Percentiles rank a stretch among this genome's conserved stretches.
These are phyloP conservation scores for Pterocles gutturalis DNA, from an alignment of 2,113 vertebrate species.

Conservation along the genomic window DNA sequence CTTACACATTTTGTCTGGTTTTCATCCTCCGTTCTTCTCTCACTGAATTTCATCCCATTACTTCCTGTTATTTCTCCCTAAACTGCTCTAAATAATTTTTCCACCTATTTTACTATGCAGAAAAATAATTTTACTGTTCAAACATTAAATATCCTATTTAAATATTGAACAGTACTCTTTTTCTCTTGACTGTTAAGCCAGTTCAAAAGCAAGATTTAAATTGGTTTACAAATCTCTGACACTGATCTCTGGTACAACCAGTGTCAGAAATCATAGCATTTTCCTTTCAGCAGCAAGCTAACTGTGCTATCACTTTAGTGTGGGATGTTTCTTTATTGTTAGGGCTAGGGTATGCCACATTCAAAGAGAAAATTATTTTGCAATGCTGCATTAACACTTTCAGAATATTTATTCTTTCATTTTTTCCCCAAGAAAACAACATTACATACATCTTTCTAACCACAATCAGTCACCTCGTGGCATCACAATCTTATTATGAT, in stretches of 20 bases:
- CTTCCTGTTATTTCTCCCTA: background rate
- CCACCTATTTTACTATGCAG: background rate
- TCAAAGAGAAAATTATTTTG: background rate
- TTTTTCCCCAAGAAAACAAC: background rate
- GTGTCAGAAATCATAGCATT: background rate
- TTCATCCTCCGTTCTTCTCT: background rate
- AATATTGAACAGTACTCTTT: conserved; percentile 29
- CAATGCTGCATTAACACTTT: background rate
- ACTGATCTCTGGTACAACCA: background rate
- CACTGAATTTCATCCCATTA: background rate
- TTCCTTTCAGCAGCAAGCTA: background rate
- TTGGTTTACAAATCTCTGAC: background rate
- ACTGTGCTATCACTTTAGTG: background rate
- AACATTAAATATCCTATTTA: background rate
- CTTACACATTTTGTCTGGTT: background rate
- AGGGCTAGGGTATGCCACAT: background rate
- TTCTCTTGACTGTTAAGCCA: background rate
- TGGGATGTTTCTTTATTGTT: background rate
- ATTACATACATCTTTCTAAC: background rate
- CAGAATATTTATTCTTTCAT: background rate
- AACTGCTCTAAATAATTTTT: background rate
- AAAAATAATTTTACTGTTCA: conserved; percentile 20
- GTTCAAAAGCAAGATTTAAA: background rate
- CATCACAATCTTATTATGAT: background rate
- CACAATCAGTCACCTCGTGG: background rate